phyloP scores from a whole-genome alignment of 2,113 vertebrate genomes.

The Orthonyx spaldingii region DNA sequence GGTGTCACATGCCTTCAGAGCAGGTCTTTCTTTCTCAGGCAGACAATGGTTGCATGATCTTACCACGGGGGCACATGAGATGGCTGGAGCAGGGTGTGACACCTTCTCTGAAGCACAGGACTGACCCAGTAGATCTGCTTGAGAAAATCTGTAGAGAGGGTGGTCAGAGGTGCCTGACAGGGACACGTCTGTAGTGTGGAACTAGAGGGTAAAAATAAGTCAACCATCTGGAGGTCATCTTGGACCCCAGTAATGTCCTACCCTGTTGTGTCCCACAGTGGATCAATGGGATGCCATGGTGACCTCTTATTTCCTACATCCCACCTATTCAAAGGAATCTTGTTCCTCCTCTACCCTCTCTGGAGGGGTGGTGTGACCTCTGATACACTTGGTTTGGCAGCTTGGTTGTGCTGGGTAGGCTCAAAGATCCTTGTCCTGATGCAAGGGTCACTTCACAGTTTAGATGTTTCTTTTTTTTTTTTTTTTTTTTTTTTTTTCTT shows the following conservation, averaged over 20 bases:
- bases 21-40: not conserved
- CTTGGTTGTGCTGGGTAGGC: not conserved
- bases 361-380: not conserved
- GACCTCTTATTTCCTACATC: not conserved
- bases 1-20: not conserved
- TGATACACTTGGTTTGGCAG: not conserved
- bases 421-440: not conserved
- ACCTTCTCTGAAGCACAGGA: not conserved
- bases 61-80: not conserved
- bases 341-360: not conserved
- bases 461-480: no score
- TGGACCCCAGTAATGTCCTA: not conserved
- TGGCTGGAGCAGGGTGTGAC: not conserved
- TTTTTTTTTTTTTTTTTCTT: not conserved
- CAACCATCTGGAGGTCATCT: not conserved
- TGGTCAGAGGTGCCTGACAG: not conserved
- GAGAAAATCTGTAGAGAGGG: not conserved
- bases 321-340: not conserved
- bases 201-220: not conserved
- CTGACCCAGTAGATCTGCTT: not conserved
- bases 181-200: rapidly evolving
- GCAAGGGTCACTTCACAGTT: not conserved
- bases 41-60: not conserved
- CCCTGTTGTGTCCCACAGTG: not conserved
- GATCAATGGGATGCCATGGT: not conserved